Base-by-base conservation (phyloP, 2,888 invertebrate genomes). In the Rhagium mordax region DNA sequence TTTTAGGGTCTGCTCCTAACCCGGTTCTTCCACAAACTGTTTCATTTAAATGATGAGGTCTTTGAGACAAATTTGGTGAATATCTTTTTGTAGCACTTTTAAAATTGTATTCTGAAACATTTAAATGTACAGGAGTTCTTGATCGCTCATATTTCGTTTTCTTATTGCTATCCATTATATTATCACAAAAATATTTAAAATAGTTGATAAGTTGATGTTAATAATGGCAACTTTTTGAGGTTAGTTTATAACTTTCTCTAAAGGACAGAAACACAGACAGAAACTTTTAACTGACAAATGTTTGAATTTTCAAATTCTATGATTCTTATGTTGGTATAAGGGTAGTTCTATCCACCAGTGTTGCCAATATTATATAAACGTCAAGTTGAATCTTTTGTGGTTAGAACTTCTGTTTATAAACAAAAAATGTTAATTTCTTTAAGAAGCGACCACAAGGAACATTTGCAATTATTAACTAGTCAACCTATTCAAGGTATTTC, bases 391-490 rank as follows among this genome's bases (percentile, higher is more conserved):
- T n/a, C n/a, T 24, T 24, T 24, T 24, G 24, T 24, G 24, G 24
- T n/a, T n/a, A n/a, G n/a, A n/a, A 1, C 1, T 29, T 60, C 1
- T 16, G 3, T 1, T 15, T 18, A 48, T 8, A 59, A 33, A 27
- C 3, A 6, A 49, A 84, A 76, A 80, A 89, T 89, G 88, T 83
- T 89, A 73, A 81, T 89, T 74, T 87, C 87, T 59, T 82, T 92
- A 64, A 89, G 89, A 82, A 89, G 88, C 74, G 89, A 90, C 78
- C 91, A 92, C 80, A 90, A 90, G 75, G 88, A 90, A 70, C 92
- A 92, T 84, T 85, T 93, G 61, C 81, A 86, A 64, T 85, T 91
- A 66, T 85, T 93, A 33, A 87, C 87, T 18, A 86, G 88, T 74
- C 90, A 91, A 82, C 85, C 90, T 6, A 81, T 88, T 0, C 89